phyloP scores from a whole-genome alignment of 2,797 vertebrate species.

The Caiman crocodilus region DNA sequence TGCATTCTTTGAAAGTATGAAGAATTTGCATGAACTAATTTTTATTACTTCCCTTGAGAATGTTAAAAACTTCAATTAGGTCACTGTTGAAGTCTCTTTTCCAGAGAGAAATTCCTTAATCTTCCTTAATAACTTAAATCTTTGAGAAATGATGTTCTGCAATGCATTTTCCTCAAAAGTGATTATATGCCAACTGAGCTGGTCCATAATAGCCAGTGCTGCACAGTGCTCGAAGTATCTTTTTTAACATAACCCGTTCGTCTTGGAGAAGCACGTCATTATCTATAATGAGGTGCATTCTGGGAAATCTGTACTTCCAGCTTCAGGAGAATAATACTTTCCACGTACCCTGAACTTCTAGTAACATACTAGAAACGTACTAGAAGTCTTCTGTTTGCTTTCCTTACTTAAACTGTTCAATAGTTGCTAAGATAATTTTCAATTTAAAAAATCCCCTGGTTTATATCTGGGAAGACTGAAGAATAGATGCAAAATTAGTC shows the following conservation, averaged over 20 bases:
- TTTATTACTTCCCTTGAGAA: slow-evolving; percentile 76
- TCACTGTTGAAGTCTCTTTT: slow-evolving; percentile 78
- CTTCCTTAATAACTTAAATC: slow-evolving; percentile 80
- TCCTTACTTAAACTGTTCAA: slow-evolving; percentile 8
- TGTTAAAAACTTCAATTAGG: slow-evolving; percentile 79
- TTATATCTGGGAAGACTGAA: slow-evolving; percentile 6
- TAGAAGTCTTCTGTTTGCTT: slow-evolving; percentile 31
- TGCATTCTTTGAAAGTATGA: slow-evolving; percentile 67
- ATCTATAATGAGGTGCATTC: neutral
- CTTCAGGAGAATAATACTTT: neutral
- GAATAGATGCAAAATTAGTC: neutral
- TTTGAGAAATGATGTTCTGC: slow-evolving; percentile 74
- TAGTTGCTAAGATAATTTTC: slow-evolving; percentile 55
- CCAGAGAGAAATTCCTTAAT: slow-evolving; percentile 79
- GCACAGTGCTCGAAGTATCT: slow-evolving; percentile 50
- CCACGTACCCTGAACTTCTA: slow-evolving; percentile 28
- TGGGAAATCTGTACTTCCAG: slow-evolving; percentile 52
- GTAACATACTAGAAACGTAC: neutral
- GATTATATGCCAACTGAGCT: slow-evolving; percentile 71
- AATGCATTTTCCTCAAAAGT: slow-evolving; percentile 75
- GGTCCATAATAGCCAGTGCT: slow-evolving; percentile 60
- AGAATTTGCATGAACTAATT: slow-evolving; percentile 78
- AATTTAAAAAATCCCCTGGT: slow-evolving; percentile 5
- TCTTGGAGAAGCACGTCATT: slow-evolving; percentile 20
- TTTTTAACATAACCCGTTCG: slow-evolving; percentile 51